Evolutionary conservation across 2,797 vertebrate species (phyloP), one percentile per base, ranked within the genome.

Genomic region (Chelonia mydas): DNA sequence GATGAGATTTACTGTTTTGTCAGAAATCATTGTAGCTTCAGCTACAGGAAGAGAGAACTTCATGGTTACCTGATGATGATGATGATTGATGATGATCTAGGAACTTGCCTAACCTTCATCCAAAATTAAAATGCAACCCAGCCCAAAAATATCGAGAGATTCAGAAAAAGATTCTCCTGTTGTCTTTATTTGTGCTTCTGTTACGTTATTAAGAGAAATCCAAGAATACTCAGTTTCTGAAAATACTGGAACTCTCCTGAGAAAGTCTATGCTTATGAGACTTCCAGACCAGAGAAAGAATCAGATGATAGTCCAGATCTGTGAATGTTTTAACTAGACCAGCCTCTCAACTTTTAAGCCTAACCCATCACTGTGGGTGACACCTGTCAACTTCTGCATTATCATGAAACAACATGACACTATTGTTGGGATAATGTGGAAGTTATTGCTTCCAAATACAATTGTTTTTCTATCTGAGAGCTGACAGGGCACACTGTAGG

Each of bases 401-500:
- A 84, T 96, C 86, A 92, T 41, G 61, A 95, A 90, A 95, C 93
- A 96, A 95, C 37, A 86, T 89, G 87, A 89, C 68, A 37, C 81
- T 68, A 78, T 89, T 78, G 80, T 51, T 33, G 57, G 72, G 76
- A 92, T 93, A 91, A 92, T 10, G 65, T 45, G 25, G 4, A 90
- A 96, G 86, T 89, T 95, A 83, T 55, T 88, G 45, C 33, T 96
- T 94, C 53, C 50, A 94, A 96, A 95, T 87, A 93, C 31, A 77
- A 95, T 96, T 96, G 74, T 85, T 97, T 85, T 97, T 90, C 80
- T 68, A 57, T 93, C 84, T 93, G 65, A 97, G 95, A 85, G 84
- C 50, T 97, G 88, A 78, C 78, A 93, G 54, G 53, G 37, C 82
- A 83, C 61, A 65, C 9, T 86, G 68, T 83, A 96, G 89, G 86